A percentile compares a stretch with the other conserved stretches of the same genome.
Conservation (phyloP, 1,140 invertebrate genomes). For the Heterodera schachtii region DNA sequence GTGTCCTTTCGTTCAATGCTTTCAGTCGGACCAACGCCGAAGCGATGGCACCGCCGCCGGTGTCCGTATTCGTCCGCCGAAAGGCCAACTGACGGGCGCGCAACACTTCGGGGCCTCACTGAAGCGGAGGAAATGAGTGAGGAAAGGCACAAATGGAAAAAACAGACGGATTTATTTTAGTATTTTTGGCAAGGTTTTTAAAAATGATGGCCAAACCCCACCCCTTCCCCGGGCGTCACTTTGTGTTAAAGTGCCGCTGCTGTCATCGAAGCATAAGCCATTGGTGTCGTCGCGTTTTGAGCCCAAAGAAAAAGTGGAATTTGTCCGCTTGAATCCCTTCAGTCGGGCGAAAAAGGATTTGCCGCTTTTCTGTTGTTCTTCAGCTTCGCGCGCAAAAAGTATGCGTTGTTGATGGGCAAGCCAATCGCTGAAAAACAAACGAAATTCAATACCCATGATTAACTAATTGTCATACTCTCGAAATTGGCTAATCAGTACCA, state of each 20-base stretch:
- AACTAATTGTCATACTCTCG: not conserved
- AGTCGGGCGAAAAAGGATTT: constrained; percentile 11
- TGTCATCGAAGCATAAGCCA: not conserved
- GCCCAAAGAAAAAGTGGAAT: not conserved
- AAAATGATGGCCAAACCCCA: not conserved
- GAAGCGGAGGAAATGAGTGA: constrained; percentile 9
- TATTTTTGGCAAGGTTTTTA: too few relatives aligned
- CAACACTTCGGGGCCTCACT: constrained; percentile 39
- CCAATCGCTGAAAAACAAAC: too few relatives aligned
- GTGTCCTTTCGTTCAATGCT: constrained; percentile 7
- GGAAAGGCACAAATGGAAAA: not conserved
- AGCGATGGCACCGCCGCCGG: constrained; percentile 19
- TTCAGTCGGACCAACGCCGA: not conserved
- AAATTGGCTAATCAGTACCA: too few relatives aligned
- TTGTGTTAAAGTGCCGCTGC: not conserved
- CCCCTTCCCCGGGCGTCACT: not conserved
- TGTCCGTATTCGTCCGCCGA: constrained; percentile 44
- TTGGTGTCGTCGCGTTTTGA: not conserved
- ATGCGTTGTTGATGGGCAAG: too few relatives aligned
- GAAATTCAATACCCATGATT: not conserved
- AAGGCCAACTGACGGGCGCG: constrained; percentile 36
- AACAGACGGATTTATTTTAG: not conserved
- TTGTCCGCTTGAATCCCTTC: constrained; percentile 5
- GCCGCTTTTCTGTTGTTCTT: not conserved
- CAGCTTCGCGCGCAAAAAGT: not conserved